These are phyloP conservation scores for Halocynthia aurantium DNA, from an alignment of 23 tunicate genomes.

Conservation along the genomic window DNA sequence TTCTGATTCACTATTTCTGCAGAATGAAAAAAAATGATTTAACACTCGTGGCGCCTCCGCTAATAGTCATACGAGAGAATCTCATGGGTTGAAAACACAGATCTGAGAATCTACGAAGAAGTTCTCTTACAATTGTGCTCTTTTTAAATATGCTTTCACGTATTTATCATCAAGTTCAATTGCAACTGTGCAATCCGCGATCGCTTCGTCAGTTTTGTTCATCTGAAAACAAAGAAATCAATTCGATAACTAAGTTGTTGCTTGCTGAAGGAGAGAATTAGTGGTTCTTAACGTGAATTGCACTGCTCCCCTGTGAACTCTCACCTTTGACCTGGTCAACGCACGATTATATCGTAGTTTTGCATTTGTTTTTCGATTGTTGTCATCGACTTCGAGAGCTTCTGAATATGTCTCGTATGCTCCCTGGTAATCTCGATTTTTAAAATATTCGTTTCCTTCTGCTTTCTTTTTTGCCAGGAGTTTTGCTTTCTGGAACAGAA, in stretches of 20 bases:
- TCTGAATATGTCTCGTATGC: constrained; percentile 63
- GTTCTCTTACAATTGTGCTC: constrained; percentile 61
- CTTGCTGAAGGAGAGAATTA: no score
- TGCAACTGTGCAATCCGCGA: constrained; percentile 61
- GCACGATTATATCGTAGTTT: constrained; percentile 73
- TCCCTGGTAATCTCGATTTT: constrained; percentile 27
- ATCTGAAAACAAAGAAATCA: constrained; percentile 16
- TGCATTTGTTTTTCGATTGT: constrained; percentile 75
- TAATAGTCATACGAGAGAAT: background rate
- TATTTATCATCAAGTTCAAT: constrained; percentile 59
- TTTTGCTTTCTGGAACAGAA: constrained; percentile 60
- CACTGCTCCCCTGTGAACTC: no score
- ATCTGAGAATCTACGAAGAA: background rate
- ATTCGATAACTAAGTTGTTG: background rate
- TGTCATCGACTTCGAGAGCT: constrained; percentile 69
- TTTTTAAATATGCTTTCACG: constrained; percentile 58
- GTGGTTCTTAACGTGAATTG: no score
- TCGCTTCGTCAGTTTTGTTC: constrained; percentile 43
- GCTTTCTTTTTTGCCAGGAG: constrained; percentile 60
- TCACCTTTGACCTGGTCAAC: constrained; percentile 59
- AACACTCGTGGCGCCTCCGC: background rate
- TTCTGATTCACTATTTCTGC: constrained; percentile 56
- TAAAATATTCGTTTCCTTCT: constrained; percentile 80
- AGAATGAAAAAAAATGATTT: background rate
- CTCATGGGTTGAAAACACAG: background rate